phyloP scores from a whole-genome alignment of 2,888 invertebrate species.

The Congeria kusceri region DNA sequence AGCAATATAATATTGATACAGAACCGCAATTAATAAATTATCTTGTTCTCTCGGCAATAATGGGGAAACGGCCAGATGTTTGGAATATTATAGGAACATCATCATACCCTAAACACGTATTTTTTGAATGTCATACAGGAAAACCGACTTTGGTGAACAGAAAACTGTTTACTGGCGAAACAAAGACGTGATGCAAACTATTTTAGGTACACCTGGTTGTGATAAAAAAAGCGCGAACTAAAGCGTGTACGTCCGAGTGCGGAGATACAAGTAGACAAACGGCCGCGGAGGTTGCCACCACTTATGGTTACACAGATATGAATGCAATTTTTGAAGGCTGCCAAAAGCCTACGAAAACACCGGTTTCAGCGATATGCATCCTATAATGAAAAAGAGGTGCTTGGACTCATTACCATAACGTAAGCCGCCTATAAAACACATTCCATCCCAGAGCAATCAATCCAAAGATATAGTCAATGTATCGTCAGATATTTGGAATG shows the following conservation, averaged over 20 bases:
- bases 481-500: slow-evolving; percentile 39
- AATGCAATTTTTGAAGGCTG: background rate
- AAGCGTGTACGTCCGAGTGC: slow-evolving; percentile 57
- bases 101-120: slow-evolving; percentile 39
- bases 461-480: slow-evolving; percentile 32
- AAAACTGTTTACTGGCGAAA: slow-evolving; percentile 62
- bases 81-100: slow-evolving; percentile 56
- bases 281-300: slow-evolving; percentile 51
- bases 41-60: slow-evolving; percentile 51
- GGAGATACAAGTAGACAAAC: slow-evolving; percentile 46
- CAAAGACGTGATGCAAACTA: slow-evolving; percentile 34
- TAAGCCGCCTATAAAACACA: slow-evolving; percentile 59
- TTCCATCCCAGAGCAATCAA: slow-evolving; percentile 54
- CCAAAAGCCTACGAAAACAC: background rate
- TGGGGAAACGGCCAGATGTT: slow-evolving; percentile 49
- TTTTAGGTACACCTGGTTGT: slow-evolving; percentile 41
- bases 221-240: slow-evolving; percentile 49
- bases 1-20: slow-evolving; percentile 39
- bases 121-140: slow-evolving; percentile 62
- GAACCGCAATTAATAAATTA: slow-evolving; percentile 31
- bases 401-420: slow-evolving; percentile 48
- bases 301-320: slow-evolving; percentile 42
- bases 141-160: slow-evolving; percentile 64
- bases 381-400: slow-evolving; percentile 32
- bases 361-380: background rate